A percentile compares a stretch with the other conserved stretches of the same genome.
Evolutionary conservation across 2,797 vertebrate genomes (phyloP).

Genomic region (Cryptoblepharus egeriae): DNA sequence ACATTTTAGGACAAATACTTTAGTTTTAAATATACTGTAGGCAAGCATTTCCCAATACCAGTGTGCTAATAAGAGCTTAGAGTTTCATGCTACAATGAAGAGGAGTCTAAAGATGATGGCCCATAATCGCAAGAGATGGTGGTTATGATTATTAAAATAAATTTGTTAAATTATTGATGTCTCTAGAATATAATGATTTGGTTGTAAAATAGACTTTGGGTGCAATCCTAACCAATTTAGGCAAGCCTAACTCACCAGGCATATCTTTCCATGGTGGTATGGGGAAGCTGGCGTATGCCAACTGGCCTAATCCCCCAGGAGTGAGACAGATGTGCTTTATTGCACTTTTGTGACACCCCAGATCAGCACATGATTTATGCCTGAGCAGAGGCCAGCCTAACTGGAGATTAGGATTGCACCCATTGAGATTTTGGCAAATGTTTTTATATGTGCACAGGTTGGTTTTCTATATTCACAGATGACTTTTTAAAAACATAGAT

Average conservation of each 20-base stretch:
- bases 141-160: background rate
- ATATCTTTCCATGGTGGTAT: too few species aligned
- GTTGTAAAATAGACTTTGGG: background rate
- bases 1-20: background rate
- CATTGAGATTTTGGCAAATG: conserved; percentile 17
- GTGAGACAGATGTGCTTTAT: too few species aligned
- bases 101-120: background rate
- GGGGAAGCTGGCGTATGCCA: too few species aligned
- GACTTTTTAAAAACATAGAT: background rate
- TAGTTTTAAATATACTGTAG: background rate
- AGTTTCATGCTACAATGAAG: background rate
- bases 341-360: too few species aligned
- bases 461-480: background rate
- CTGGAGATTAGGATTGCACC: too few species aligned
- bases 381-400: too few species aligned
- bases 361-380: too few species aligned
- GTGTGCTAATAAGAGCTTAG: background rate
- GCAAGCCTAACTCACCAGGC: too few species aligned
- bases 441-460: background rate
- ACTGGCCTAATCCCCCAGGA: too few species aligned
- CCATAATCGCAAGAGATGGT: background rate
- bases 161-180: background rate
- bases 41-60: background rate
- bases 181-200: background rate
- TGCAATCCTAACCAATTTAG: too few species aligned